Evolutionary conservation across 2,113 vertebrate genomes (phyloP), one percentile per base, ranked within the genome.

Genomic region (Argyrosomus japonicus): DNA sequence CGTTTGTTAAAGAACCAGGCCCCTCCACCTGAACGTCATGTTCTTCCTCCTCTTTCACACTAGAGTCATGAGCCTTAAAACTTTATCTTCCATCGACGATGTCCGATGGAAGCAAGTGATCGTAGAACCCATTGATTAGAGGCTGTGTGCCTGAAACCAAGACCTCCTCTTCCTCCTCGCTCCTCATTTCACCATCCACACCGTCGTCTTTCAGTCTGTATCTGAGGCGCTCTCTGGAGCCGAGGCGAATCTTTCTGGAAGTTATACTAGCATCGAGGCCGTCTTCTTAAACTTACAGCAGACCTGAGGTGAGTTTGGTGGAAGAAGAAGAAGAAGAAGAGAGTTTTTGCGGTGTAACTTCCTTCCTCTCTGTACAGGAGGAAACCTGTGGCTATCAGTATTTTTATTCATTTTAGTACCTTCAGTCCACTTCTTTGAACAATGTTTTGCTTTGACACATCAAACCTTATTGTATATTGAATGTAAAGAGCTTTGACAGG

Each of bases 301-400:
- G 63, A 43, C 13, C 25, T 27, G 67, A 62, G 76, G 63, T 69
- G 75, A 68, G 69, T 53, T 32, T 76, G 47, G 6, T 6, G 18
- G 17, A 12, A 11, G 43, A 21, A 43, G 60, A 63, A 36, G 51
- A 48, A 9, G 6, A 21, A 53, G 51, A 4, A 19, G 50, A 50
- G n/a, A n/a, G n/a, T n/a, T n/a, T n/a, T n/a, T n/a, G n/a, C n/a
- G n/a, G n/a, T n/a, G n/a, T n/a, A n/a, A 32, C 27, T 61, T 62
- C 74, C 77, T 68, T 78, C 70, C 81, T 56, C 40, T 48, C 53
- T 10, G 15, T 36, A 18, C 32, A 57, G 45, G 51, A 60, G 63
- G 17, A 75, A 56, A 48, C 51, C 53, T 94, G 95, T 95, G 95
- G 93, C 95, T 95, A 93, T 96, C 96, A 96, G 96, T 97, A 93